phyloP scores from a whole-genome alignment of 1,140 invertebrate species.

The Hirudo medicinalis region DNA sequence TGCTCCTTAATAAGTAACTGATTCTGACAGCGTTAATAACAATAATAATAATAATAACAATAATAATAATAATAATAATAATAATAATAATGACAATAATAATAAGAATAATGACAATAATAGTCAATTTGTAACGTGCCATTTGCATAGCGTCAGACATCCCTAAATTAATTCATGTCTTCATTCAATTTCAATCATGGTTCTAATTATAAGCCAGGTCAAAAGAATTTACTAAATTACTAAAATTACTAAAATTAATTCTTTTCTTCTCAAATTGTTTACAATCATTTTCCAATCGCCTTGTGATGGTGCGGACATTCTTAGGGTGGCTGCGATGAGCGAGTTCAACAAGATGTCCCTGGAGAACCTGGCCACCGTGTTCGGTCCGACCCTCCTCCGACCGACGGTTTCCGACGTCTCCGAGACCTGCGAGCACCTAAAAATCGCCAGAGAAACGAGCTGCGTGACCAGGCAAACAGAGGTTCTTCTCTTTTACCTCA shows the following conservation, averaged over 20 bases:
- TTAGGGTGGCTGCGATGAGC: slow-evolving; percentile 30
- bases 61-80: too few species aligned
- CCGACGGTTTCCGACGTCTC: slow-evolving; percentile 29
- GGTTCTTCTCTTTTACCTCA: slow-evolving; percentile 76
- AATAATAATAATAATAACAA: too few species aligned
- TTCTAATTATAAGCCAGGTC: too few species aligned
- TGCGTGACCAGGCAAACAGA: slow-evolving; percentile 88
- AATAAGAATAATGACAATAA: too few species aligned
- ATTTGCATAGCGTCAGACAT: too few species aligned
- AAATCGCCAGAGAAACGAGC: slow-evolving; percentile 71
- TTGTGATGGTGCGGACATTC: slow-evolving; percentile 16
- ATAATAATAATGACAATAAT: too few species aligned
- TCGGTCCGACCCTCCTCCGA: slow-evolving; percentile 37
- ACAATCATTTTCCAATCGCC: background rate
- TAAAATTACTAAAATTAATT: too few species aligned
- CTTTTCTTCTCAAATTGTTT: too few species aligned
- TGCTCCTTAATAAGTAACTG: background rate
- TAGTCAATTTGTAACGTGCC: too few species aligned
- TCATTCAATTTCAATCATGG: too few species aligned
- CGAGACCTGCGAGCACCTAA: slow-evolving; percentile 47
- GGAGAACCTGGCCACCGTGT: slow-evolving; percentile 36
- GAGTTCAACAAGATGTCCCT: slow-evolving; percentile 35
- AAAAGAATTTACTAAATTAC: too few species aligned
- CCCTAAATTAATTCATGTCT: too few species aligned
- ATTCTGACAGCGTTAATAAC: background rate